Evolutionary conservation across 2,797 vertebrate genomes (phyloP).

Genomic region (Arremon brunneinucha): DNA sequence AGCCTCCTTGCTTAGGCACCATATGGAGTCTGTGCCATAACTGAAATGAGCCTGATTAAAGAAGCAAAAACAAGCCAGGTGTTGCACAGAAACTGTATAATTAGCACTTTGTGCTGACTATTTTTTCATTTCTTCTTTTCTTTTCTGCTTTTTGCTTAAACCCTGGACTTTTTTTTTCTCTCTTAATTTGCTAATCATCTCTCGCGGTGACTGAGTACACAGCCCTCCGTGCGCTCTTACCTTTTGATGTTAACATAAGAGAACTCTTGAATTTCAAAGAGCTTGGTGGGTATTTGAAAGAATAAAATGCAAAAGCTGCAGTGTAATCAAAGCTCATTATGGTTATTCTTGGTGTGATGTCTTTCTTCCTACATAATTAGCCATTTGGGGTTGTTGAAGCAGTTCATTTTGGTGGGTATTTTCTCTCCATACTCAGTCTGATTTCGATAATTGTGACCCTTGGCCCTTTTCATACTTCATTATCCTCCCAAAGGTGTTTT

Average conservation of each 20-base stretch:
- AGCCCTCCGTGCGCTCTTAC: slow-evolving; percentile 68
- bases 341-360: slow-evolving; percentile 75
- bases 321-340: slow-evolving; percentile 80
- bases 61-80: slow-evolving; percentile 72
- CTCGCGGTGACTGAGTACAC: slow-evolving; percentile 54
- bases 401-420: slow-evolving; percentile 45
- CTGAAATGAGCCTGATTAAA: slow-evolving; percentile 66
- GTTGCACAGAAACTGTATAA: slow-evolving; percentile 65
- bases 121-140: not conserved
- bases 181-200: slow-evolving; percentile 74
- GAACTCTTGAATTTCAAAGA: slow-evolving; percentile 82
- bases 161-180: slow-evolving; percentile 55
- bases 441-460: slow-evolving; percentile 33
- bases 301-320: slow-evolving; percentile 63
- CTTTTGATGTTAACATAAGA: slow-evolving; percentile 79
- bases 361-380: slow-evolving; percentile 66
- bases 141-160: slow-evolving; percentile 48
- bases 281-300: slow-evolving; percentile 71
- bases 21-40: not conserved
- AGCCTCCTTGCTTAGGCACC: not conserved
- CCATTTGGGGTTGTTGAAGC: slow-evolving; percentile 51
- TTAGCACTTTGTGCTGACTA: slow-evolving; percentile 70
- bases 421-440: not conserved
- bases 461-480: not conserved
- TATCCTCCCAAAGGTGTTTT: not conserved